Conservation (phyloP, 2,888 invertebrate species). For the Erebia ligea region DNA sequence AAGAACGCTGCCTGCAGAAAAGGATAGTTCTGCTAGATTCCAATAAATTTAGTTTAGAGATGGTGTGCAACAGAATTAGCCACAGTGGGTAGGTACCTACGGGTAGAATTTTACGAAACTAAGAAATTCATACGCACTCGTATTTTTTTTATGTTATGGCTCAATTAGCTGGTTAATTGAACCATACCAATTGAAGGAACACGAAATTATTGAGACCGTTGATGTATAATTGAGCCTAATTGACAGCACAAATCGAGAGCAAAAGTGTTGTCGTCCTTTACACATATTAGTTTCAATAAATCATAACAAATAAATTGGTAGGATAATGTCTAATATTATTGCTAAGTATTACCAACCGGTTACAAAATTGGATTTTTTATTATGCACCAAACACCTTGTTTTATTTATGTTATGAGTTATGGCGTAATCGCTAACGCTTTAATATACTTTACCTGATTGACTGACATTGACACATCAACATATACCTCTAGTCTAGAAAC, state of each 20-base stretch:
- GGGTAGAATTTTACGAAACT: neutral
- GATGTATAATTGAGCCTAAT: neutral
- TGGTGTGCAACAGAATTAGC: too few species aligned
- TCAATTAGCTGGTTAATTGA: neutral
- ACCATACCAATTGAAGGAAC: neutral
- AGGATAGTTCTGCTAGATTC: too few species aligned
- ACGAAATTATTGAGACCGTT: neutral
- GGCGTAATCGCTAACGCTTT: neutral
- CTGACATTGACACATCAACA: too few species aligned
- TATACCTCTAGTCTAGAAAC: too few species aligned
- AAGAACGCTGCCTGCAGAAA: too few species aligned
- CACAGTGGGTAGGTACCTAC: too few species aligned
- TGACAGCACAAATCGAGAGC: neutral
- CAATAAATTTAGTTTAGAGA: too few species aligned
- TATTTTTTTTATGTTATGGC: neutral
- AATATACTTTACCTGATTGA: too few species aligned
- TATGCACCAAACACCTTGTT: neutral
- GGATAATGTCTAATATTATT: neutral
- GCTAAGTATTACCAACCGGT: neutral
- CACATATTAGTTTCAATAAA: neutral
- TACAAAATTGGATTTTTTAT: neutral
- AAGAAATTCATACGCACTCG: neutral
- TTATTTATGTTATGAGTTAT: neutral
- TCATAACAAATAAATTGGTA: conserved; percentile 2
- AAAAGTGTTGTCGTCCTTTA: neutral